Conservation (phyloP, 2,113 vertebrate genomes). For the Orcinus orca region DNA sequence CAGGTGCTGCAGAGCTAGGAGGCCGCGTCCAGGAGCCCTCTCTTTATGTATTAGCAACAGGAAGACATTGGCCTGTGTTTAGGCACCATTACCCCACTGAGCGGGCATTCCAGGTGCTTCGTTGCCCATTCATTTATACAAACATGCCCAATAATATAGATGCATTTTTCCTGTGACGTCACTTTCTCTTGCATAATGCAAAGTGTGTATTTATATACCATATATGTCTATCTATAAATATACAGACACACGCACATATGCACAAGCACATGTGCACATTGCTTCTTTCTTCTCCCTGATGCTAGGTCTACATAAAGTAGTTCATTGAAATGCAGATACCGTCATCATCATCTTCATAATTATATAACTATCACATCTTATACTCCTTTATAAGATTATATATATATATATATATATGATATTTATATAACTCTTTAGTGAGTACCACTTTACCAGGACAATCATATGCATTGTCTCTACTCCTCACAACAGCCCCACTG, state of each 20-base stretch:
- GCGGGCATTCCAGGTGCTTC: not conserved
- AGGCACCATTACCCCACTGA: not conserved
- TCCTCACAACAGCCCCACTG: not conserved
- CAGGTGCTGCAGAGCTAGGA: not conserved
- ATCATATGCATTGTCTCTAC: accelerated
- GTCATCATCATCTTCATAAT: not conserved
- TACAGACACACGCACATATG: not conserved
- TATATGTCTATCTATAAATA: not conserved
- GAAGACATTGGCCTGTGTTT: not conserved
- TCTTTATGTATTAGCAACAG: no score
- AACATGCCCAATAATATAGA: not conserved
- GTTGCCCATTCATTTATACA: not conserved
- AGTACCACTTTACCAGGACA: no score
- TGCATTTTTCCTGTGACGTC: not conserved
- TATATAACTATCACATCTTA: accelerated
- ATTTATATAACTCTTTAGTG: not conserved
- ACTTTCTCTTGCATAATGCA: not conserved
- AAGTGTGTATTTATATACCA: not conserved
- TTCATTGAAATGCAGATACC: not conserved
- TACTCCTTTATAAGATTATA: not conserved
- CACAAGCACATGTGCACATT: not conserved
- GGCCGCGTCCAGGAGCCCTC: not conserved
- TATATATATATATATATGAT: not conserved
- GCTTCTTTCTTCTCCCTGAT: not conserved
- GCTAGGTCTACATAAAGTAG: not conserved